A percentile compares a stretch with the other conserved stretches of the same genome.
These are phyloP conservation scores for Chrysina gloriosa DNA, from an alignment of 2,888 invertebrate genomes.

Conservation along the genomic window DNA sequence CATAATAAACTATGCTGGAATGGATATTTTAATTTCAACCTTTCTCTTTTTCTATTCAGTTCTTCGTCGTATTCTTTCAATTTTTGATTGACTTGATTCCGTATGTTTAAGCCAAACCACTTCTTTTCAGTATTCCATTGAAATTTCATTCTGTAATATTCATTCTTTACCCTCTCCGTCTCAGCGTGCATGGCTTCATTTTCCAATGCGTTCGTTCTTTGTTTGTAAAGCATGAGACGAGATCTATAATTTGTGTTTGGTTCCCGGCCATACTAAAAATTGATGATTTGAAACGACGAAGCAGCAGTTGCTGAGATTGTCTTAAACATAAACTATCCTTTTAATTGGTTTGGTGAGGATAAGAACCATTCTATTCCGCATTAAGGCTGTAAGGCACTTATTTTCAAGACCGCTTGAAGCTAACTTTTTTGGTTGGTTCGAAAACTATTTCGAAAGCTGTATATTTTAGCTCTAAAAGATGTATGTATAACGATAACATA, in stretches of 20 bases:
- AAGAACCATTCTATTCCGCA: no score
- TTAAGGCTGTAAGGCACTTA: no score
- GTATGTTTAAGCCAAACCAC: slow-evolving; percentile 53
- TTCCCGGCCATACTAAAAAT: slow-evolving; percentile 52
- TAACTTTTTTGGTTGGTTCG: no score
- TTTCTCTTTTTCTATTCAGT: slow-evolving; percentile 63
- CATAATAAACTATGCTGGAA: background rate
- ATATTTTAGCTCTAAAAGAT: no score
- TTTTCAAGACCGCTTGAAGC: no score
- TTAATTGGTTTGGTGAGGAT: no score
- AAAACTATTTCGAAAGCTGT: no score
- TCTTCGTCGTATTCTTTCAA: slow-evolving; percentile 56
- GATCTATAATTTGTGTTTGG: slow-evolving; percentile 56
- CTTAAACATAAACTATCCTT: no score
- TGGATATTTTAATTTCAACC: no score
- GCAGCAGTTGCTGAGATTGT: no score
- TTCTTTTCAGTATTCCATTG: slow-evolving; percentile 54
- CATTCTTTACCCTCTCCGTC: slow-evolving; percentile 46
- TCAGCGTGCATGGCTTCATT: slow-evolving; percentile 37
- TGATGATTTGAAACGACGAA: no score
- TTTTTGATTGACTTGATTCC: slow-evolving; percentile 56
- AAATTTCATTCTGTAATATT: slow-evolving; percentile 52
- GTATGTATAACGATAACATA: no score
- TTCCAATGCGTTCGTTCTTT: slow-evolving; percentile 48
- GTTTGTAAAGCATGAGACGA: slow-evolving; percentile 54